Evolutionary conservation across 2,113 vertebrate genomes (phyloP).

Genomic region (Lepus americanus): DNA sequence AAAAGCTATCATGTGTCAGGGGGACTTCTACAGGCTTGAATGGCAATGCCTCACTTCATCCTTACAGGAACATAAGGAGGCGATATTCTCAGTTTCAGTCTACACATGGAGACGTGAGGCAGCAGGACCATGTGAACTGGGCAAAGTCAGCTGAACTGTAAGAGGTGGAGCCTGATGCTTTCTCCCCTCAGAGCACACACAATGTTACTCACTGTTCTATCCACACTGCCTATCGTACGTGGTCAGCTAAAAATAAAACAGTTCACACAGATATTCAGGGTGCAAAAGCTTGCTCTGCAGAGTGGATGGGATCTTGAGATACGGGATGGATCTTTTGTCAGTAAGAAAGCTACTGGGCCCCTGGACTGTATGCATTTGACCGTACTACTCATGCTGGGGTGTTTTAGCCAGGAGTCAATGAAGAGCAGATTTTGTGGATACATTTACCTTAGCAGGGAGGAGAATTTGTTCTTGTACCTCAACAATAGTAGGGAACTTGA

Average conservation of each 20-base stretch:
- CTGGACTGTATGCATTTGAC: not conserved
- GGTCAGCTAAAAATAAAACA: too few relatives aligned
- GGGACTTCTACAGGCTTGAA: not conserved
- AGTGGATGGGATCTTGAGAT: not conserved
- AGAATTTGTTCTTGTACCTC: not conserved
- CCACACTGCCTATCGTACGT: not conserved
- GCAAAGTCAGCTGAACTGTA: not conserved
- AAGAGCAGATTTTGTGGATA: not conserved
- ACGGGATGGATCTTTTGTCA: not conserved
- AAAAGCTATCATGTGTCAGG: not conserved
- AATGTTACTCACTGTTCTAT: not conserved
- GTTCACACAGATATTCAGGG: too few relatives aligned
- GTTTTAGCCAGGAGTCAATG: not conserved
- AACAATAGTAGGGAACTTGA: not conserved
- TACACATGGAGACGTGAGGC: not conserved
- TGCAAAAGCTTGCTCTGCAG: not conserved
- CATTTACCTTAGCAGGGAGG: not conserved
- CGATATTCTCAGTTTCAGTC: not conserved
- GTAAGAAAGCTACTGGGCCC: not conserved
- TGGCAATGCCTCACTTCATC: not conserved
- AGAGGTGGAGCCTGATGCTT: not conserved
- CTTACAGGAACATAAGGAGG: not conserved
- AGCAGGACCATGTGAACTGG: not conserved
- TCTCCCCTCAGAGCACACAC: not conserved
- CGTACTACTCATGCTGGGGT: not conserved